Base-by-base conservation (phyloP, 2,888 invertebrate species). In the Caenorhabditis sinica region DNA sequence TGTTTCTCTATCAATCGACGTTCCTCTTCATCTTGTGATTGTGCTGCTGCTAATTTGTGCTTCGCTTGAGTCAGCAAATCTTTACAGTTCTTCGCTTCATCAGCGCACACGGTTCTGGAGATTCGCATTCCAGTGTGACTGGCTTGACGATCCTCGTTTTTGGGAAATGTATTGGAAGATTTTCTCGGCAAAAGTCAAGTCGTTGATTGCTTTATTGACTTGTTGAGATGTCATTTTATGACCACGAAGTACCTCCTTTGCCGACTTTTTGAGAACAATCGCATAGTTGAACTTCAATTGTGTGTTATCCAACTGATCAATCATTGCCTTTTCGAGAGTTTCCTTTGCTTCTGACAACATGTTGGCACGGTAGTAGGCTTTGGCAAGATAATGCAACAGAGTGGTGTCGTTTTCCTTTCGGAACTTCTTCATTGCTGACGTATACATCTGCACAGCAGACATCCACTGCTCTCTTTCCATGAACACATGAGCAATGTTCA, bases 361-460 rank as follows among this genome's bases (percentile, higher is more conserved):
- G 9, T 96, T 96, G 83, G 97, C 97, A 91, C 76, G 82, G 28
- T 77, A 85, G 60, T 81, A 81, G 2, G 84, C 84, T 11, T 98
- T 94, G 0, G 97, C 97, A 84, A 98, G 94, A 94, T 98, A 99
- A 93, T 97, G 96, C 40, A 98, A 95, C 89, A 98, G 96, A 93
- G 98, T 97, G 20, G 96, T 96, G 94, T 97, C 96, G 94, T 97
- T 96, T 93, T 96, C 95, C 93, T 96, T 96, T 93, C 95, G 97
- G 94, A 99, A 99, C 93, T 98, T 98, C 92, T 97, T 96, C 93
- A 98, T 95, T 93, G 98, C 98, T 94, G 98, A 99, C 94, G 98
- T 97, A 94, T 99, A 99, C 98, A 99, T 99, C 94, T 98, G 98
- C 91, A 99, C 96, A 49, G 99, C 98, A 92, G 97, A 96, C 83